These are phyloP conservation scores for Penaeus chinensis DNA, from an alignment of 1,140 invertebrate genomes.

Conservation along the genomic window DNA sequence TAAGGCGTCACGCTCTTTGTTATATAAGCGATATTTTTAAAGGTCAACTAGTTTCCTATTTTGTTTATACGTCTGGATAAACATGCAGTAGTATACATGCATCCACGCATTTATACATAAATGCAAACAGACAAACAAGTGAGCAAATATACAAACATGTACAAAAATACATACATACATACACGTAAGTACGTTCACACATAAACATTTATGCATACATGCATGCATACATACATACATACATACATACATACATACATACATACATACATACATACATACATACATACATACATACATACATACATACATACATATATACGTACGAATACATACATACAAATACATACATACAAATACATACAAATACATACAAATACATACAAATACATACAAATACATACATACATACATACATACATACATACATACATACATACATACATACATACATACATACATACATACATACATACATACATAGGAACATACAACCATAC, in stretches of 20 bases:
- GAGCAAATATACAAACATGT: not conserved
- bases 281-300: not conserved
- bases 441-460: not conserved
- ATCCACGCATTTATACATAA: not conserved
- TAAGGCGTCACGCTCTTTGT: no score
- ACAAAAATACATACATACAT: not conserved
- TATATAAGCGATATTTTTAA: no score
- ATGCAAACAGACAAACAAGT: not conserved
- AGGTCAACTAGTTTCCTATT: not conserved
- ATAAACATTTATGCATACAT: not conserved
- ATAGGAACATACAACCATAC: not conserved
- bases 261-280: conserved; percentile 2
- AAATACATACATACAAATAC: not conserved
- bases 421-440: no score
- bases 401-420: conserved; percentile 23
- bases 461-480: not conserved
- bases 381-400: no score
- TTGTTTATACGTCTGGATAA: conserved; percentile 24
- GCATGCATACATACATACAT: not conserved
- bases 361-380: not conserved
- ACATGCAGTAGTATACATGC: conserved; percentile 25
- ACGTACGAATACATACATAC: not conserved
- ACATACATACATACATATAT: not conserved
- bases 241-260: conserved; percentile 12
- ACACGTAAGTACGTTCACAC: not conserved